These are phyloP conservation scores for Panopea generosa DNA, from an alignment of 2,888 invertebrate species.

Conservation along the genomic window DNA sequence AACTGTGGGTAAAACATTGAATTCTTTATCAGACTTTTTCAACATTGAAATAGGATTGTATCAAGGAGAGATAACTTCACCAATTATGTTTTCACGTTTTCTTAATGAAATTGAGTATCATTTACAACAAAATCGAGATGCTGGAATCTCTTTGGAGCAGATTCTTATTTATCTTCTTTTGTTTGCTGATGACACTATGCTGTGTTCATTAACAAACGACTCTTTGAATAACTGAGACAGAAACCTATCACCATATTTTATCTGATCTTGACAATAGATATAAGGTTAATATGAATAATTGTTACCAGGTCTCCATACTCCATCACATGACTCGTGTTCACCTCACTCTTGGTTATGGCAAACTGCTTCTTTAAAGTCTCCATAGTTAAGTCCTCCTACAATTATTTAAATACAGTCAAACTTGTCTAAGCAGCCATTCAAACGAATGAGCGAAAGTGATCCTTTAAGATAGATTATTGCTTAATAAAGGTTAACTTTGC, in stretches of 20 bases:
- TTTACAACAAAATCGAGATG: not conserved
- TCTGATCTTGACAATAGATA: too few species aligned
- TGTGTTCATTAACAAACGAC: too few species aligned
- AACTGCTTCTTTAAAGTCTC: constrained; percentile 87
- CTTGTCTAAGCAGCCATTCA: too few species aligned
- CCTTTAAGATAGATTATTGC: too few species aligned
- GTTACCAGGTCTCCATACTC: constrained; percentile 87
- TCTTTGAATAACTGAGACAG: too few species aligned
- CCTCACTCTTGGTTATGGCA: constrained; percentile 86
- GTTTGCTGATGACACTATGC: too few species aligned
- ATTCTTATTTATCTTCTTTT: too few species aligned
- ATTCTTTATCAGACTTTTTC: not conserved
- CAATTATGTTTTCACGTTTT: not conserved
- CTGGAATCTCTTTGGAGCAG: too few species aligned
- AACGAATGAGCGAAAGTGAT: too few species aligned
- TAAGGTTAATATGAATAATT: too few species aligned
- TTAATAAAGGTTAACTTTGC: too few species aligned
- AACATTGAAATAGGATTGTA: not conserved
- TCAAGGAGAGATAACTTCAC: not conserved
- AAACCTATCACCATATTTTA: too few species aligned
- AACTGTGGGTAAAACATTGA: not conserved
- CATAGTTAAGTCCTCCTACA: constrained; percentile 85
- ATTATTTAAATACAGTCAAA: constrained; percentile 11
- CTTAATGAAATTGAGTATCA: not conserved
- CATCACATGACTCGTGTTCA: constrained; percentile 87